Percentiles rank a stretch among this genome's conserved stretches.
These are phyloP conservation scores for Kryphioiulus occultus DNA, from an alignment of 2,888 invertebrate genomes.

Conservation along the genomic window DNA sequence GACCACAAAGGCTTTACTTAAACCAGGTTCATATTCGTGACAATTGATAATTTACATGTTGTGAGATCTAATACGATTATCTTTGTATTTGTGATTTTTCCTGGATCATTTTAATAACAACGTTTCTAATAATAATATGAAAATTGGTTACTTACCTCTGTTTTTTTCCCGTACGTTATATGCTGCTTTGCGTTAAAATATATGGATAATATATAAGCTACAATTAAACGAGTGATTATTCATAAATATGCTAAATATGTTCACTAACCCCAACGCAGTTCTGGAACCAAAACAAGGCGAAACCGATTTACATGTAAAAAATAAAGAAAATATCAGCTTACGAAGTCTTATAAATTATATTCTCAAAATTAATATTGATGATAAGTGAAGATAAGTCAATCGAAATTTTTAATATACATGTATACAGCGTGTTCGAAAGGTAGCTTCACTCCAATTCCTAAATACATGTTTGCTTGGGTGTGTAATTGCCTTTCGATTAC, in stretches of 20 bases:
- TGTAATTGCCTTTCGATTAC: too few relatives aligned
- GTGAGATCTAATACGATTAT: neutral
- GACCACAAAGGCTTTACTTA: neutral
- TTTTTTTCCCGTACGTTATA: neutral
- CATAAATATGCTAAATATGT: neutral
- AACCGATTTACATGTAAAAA: neutral
- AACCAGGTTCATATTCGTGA: neutral
- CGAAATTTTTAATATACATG: too few relatives aligned
- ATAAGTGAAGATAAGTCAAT: too few relatives aligned
- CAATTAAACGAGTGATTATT: neutral
- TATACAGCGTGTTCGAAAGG: too few relatives aligned
- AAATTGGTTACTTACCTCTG: neutral
- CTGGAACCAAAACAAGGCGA: neutral
- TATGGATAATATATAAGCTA: neutral
- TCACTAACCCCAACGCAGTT: neutral
- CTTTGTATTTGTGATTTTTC: neutral
- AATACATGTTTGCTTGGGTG: too few relatives aligned
- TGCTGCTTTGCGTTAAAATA: neutral
- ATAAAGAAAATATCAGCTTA: neutral
- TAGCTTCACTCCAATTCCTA: too few relatives aligned
- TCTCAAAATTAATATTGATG: too few relatives aligned
- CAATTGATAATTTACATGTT: neutral
- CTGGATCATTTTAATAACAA: neutral
- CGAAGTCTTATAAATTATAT: too few relatives aligned
- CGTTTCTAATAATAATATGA: neutral